These are phyloP conservation scores for Characodon lateralis DNA, from an alignment of 2,797 vertebrate species.

Conservation along the genomic window DNA sequence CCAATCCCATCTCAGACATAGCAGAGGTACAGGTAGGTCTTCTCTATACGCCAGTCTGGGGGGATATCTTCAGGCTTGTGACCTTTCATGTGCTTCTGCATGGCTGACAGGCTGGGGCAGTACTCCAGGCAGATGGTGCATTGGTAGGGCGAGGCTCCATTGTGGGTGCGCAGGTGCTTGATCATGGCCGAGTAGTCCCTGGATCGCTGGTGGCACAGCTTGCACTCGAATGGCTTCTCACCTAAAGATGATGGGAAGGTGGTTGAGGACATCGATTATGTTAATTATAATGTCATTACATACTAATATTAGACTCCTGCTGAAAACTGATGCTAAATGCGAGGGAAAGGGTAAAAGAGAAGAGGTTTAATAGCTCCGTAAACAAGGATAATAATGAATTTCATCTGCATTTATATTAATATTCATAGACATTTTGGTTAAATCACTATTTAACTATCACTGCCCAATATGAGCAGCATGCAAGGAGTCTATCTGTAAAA, in stretches of 20 bases:
- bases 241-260: slow-evolving; percentile 79
- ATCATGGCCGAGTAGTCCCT: slow-evolving; percentile 99
- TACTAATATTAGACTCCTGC: not conserved
- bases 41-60: slow-evolving; percentile 98
- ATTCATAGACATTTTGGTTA: not conserved
- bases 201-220: slow-evolving; percentile 98
- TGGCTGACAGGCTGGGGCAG: slow-evolving; percentile 97
- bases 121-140: slow-evolving; percentile 99
- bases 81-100: slow-evolving; percentile 99
- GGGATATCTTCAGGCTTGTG: slow-evolving; percentile 98
- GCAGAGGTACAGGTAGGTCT: slow-evolving; percentile 98
- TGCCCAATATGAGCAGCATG: no score
- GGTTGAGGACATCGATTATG: slow-evolving; percentile 23
- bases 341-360: not conserved
- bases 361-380: not conserved
- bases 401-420: not conserved
- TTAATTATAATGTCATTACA: slow-evolving; percentile 14
- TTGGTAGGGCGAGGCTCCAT: slow-evolving; percentile 97
- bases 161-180: slow-evolving; percentile 98
- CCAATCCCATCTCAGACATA: slow-evolving; percentile 85
- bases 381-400: not conserved
- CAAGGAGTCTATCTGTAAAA: no score
- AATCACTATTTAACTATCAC: no score
- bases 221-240: slow-evolving; percentile 99
- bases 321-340: no score